Conservation (phyloP, 2,888 invertebrate genomes). For the Priocnemis perturbator region DNA sequence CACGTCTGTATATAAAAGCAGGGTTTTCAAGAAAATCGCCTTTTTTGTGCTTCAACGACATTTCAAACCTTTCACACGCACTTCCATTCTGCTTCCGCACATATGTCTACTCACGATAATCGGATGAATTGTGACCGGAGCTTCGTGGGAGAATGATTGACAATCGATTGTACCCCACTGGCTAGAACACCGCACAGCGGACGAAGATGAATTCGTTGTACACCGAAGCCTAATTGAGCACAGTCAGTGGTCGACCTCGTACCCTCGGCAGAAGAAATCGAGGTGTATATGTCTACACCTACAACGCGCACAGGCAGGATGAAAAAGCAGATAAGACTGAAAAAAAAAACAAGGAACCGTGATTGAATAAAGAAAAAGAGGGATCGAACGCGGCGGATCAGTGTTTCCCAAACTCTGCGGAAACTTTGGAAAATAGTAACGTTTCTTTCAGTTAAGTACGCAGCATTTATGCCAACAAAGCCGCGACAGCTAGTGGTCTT, state of each 20-base stretch:
- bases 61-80: too few species aligned
- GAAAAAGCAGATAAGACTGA: conserved; percentile 23
- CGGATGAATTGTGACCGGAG: conserved; percentile 29
- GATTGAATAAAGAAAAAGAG: conserved; percentile 1
- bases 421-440: too few species aligned
- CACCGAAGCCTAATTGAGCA: conserved; percentile 69
- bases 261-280: too few species aligned
- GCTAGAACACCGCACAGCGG: conserved; percentile 61
- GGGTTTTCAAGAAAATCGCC: too few species aligned
- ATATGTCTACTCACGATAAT: conserved; percentile 19
- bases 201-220: conserved; percentile 72
- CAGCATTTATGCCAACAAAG: too few species aligned
- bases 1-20: too few species aligned
- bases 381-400: too few species aligned
- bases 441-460: too few species aligned
- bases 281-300: conserved; percentile 39
- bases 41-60: too few species aligned
- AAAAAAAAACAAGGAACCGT: conserved; percentile 6
- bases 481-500: too few species aligned
- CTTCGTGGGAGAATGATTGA: conserved; percentile 65
- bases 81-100: too few species aligned
- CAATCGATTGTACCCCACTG: conserved; percentile 68
- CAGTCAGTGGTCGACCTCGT: conserved; percentile 65
- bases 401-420: too few species aligned
- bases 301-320: conserved; percentile 27